phyloP scores from a whole-genome alignment of 2,888 invertebrate genomes.

The Carcina quercana region DNA sequence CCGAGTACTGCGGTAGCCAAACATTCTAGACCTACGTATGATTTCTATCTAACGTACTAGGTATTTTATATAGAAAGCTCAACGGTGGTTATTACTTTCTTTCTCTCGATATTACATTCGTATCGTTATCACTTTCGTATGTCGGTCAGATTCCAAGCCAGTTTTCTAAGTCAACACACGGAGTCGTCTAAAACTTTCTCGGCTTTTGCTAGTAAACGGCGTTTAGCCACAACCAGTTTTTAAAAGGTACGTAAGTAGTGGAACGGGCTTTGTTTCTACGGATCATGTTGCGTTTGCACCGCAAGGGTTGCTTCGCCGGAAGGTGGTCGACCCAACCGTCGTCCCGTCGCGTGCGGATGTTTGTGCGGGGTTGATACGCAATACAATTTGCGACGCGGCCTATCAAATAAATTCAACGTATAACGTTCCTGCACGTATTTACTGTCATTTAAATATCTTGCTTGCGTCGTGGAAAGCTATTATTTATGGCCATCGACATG shows the following conservation, averaged over 20 bases:
- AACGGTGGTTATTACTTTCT: neutral
- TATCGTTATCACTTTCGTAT: constrained; percentile 3
- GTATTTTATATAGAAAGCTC: no score
- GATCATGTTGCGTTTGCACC: constrained; percentile 30
- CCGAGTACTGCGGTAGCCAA: neutral
- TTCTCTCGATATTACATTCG: neutral
- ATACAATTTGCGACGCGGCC: constrained; percentile 8
- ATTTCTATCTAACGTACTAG: no score
- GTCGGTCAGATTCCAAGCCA: constrained; percentile 29
- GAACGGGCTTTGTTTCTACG: constrained; percentile 26
- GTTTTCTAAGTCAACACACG: constrained; percentile 27
- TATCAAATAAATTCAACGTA: no score
- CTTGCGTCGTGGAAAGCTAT: no score
- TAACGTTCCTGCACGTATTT: no score
- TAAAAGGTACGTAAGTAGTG: constrained; percentile 15
- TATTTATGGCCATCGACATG: no score
- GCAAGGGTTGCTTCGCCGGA: constrained; percentile 28
- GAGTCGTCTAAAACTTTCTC: constrained; percentile 44
- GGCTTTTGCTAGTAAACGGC: constrained; percentile 37
- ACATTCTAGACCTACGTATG: neutral
- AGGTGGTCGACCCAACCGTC: constrained; percentile 18
- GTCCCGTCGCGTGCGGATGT: constrained; percentile 17
- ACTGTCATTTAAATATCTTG: no score
- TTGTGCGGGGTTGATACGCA: constrained; percentile 9
- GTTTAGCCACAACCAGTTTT: constrained; percentile 47